Conservation (phyloP, 2,888 invertebrate species). For the Pachydiplax longipennis region DNA sequence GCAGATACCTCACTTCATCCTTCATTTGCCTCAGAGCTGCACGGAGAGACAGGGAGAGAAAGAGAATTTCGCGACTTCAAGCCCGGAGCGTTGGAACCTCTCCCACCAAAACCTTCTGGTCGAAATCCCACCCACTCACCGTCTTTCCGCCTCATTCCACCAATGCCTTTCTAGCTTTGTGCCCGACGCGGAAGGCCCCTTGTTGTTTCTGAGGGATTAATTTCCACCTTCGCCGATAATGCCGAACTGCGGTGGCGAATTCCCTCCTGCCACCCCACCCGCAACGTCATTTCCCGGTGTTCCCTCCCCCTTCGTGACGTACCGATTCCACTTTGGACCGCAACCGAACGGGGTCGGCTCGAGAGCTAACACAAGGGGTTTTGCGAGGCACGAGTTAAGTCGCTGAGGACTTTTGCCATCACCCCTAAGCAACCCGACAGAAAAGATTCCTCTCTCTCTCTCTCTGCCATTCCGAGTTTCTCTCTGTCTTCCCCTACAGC, state of each 20-base stretch:
- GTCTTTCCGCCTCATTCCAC: not conserved
- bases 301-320: not conserved
- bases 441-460: not conserved
- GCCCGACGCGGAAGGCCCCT: conserved; percentile 33
- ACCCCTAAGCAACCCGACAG: conserved; percentile 28
- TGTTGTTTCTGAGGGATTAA: conserved; percentile 19
- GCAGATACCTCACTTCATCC: conserved; percentile 4
- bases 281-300: not conserved
- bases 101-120: not conserved
- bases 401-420: conserved; percentile 37
- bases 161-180: conserved; percentile 40
- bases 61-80: not conserved
- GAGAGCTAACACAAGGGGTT: conserved; percentile 30
- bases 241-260: conserved; percentile 39
- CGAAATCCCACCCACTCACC: conserved; percentile 11
- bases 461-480: not conserved
- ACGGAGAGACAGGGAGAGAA: conserved; percentile 1
- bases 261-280: not conserved
- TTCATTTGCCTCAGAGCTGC: not conserved
- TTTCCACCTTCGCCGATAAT: conserved; percentile 43
- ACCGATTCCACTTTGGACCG: conserved; percentile 27
- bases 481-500: not conserved
- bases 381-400: conserved; percentile 11
- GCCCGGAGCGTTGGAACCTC: not conserved
- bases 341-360: conserved; percentile 32